A percentile compares a stretch with the other conserved stretches of the same genome.
Conservation (phyloP, 2,113 vertebrate species). For the Tragelaphus buxtoni region DNA sequence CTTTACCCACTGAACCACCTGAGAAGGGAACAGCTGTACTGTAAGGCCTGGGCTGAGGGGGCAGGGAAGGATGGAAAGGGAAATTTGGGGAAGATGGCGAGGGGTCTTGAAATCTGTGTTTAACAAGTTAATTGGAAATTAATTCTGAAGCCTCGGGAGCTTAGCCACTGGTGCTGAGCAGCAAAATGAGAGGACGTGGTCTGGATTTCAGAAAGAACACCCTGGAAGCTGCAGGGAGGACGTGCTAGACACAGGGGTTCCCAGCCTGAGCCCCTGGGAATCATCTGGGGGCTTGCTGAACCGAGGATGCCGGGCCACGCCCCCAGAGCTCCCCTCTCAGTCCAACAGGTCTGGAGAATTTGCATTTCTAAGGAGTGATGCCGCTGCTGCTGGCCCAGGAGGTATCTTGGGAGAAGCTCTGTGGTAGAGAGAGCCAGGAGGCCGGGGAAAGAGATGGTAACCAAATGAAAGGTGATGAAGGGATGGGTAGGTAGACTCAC, state of each 20-base stretch:
- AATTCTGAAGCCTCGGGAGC: neutral
- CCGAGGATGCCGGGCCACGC: rapidly evolving
- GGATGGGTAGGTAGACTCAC: neutral
- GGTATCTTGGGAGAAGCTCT: neutral
- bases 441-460: neutral
- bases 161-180: neutral
- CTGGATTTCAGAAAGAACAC: neutral
- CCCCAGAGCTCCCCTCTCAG: neutral
- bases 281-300: neutral
- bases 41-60: no score
- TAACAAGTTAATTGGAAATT: neutral
- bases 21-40: neutral
- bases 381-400: neutral
- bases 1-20: neutral
- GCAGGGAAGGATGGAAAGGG: neutral
- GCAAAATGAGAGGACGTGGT: neutral
- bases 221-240: neutral
- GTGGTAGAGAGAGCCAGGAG: neutral
- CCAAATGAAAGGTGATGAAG: rapidly evolving
- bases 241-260: neutral
- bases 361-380: neutral
- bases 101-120: neutral
- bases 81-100: neutral
- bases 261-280: neutral
- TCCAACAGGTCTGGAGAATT: neutral